These are phyloP conservation scores for Lucifuga dentata DNA, from an alignment of 2,113 vertebrate genomes.

Conservation along the genomic window DNA sequence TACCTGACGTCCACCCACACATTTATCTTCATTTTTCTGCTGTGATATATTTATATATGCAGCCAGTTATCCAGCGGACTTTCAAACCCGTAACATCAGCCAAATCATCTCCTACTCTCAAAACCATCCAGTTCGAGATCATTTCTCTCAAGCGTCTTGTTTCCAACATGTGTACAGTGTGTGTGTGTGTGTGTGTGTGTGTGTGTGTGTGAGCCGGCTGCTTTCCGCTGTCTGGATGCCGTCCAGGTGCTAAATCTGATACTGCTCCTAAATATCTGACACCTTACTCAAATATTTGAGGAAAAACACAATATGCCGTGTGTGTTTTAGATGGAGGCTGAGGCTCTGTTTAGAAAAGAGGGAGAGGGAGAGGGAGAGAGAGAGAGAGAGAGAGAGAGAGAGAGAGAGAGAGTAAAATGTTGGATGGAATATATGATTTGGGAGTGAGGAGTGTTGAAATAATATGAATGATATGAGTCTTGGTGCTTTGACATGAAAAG, in stretches of 20 bases:
- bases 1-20: background rate
- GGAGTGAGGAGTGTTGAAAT: slow-evolving; percentile 24
- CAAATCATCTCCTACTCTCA: background rate
- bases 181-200: no score
- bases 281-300: slow-evolving; percentile 77
- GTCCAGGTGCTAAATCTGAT: slow-evolving; percentile 67
- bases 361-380: slow-evolving; percentile 22
- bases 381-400: no score
- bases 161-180: slow-evolving; percentile 19
- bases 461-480: slow-evolving; percentile 18
- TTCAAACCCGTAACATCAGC: background rate
- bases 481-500: no score
- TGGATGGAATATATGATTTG: slow-evolving; percentile 15
- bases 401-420: slow-evolving; percentile 16
- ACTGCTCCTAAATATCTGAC: slow-evolving; percentile 64
- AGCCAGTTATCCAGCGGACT: background rate
- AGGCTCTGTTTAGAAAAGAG: slow-evolving; percentile 36
- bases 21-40: no score
- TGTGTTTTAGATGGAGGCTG: slow-evolving; percentile 42
- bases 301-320: slow-evolving; percentile 54
- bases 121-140: no score
- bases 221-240: slow-evolving; percentile 47
- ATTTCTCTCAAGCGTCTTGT: background rate
- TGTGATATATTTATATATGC: no score
- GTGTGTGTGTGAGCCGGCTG: slow-evolving; percentile 9